Percentiles rank a stretch among this genome's conserved stretches.
These are phyloP conservation scores for Pelobates fuscus DNA, from an alignment of 2,113 vertebrate genomes.

Conservation along the genomic window DNA sequence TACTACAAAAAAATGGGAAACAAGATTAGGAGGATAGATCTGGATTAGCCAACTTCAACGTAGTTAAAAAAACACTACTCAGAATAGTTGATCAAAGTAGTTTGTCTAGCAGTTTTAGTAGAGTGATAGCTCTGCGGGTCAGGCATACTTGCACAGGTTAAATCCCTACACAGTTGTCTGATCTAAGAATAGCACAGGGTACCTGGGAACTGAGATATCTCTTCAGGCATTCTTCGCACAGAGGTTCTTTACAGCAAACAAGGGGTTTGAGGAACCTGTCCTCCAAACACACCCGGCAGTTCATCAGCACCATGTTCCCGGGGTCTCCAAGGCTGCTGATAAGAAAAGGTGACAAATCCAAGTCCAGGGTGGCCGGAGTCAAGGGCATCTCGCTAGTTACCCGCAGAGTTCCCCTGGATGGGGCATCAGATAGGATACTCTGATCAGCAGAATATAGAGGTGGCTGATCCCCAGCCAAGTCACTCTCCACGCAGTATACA, in stretches of 20 bases:
- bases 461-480: slow-evolving; percentile 54
- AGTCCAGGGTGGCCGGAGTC: slow-evolving; percentile 57
- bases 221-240: slow-evolving; percentile 92
- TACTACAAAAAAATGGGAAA: no score
- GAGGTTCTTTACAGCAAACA: slow-evolving; percentile 90
- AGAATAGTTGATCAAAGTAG: no score
- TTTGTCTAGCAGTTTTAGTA: neutral
- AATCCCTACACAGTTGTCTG: no score
- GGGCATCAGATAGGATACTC: slow-evolving; percentile 26
- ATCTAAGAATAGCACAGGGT: slow-evolving; percentile 32
- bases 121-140: neutral
- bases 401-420: slow-evolving; percentile 13
- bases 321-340: slow-evolving; percentile 57
- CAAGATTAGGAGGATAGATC: no score
- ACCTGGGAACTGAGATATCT: slow-evolving; percentile 93
- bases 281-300: slow-evolving; percentile 91
- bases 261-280: slow-evolving; percentile 82
- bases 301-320: slow-evolving; percentile 68
- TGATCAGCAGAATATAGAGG: slow-evolving; percentile 12
- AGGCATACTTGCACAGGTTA: neutral
- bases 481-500: slow-evolving; percentile 77
- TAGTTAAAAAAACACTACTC: no score
- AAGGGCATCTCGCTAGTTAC: slow-evolving; percentile 31
- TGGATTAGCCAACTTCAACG: no score
- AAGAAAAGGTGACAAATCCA: slow-evolving; percentile 69